phyloP scores from a whole-genome alignment of 2,113 vertebrate species.

The Paramormyrops kingsleyae region DNA sequence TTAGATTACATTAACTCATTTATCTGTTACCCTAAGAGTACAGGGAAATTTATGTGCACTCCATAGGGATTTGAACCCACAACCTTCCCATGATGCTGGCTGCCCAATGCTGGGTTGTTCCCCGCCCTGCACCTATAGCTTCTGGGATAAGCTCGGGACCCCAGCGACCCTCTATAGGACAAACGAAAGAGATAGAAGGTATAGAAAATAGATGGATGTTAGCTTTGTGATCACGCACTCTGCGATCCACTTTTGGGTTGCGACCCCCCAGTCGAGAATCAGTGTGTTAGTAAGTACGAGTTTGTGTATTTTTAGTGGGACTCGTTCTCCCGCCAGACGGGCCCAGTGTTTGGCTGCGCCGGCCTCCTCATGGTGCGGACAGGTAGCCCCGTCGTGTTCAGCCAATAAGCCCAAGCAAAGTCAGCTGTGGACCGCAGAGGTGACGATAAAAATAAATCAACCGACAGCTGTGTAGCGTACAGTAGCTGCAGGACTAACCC shows the following conservation, averaged over 20 bases:
- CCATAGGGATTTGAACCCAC: background rate
- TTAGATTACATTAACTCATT: background rate
- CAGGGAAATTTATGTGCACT: background rate
- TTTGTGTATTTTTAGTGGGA: background rate
- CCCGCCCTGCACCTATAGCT: background rate
- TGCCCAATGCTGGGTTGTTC: background rate
- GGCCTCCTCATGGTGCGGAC: background rate
- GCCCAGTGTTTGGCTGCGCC: background rate
- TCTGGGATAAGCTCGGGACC: background rate
- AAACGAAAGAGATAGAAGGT: background rate
- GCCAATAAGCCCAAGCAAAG: background rate
- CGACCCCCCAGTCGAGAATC: background rate
- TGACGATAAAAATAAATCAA: background rate
- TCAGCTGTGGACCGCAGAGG: background rate
- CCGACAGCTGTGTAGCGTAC: background rate
- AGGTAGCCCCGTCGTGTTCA: background rate
- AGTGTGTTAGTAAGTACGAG: background rate
- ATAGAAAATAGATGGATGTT: background rate
- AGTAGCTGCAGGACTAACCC: background rate
- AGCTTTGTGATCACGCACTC: background rate
- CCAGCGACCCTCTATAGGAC: background rate
- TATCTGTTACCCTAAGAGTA: background rate
- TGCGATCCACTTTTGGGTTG: background rate
- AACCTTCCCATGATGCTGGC: background rate
- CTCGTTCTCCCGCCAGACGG: background rate